Evolutionary conservation across 2,888 invertebrate genomes (phyloP).

Genomic region (Macroteleia sp.): DNA sequence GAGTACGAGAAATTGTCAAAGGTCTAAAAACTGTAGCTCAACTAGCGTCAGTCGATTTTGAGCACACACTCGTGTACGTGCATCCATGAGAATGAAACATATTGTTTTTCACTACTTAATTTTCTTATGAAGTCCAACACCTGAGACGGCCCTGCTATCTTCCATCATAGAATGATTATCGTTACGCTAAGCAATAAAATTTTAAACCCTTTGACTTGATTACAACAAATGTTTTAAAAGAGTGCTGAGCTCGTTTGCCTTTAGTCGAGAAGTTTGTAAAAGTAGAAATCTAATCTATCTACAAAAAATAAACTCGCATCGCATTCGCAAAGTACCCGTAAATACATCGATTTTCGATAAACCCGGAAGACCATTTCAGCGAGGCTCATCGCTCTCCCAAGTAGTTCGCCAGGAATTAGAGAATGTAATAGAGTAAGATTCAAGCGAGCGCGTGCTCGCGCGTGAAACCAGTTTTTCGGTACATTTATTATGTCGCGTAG

Average conservation of each 20-base stretch:
- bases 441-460: slow-evolving; percentile 69
- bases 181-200: slow-evolving; percentile 67
- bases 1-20: slow-evolving; percentile 70
- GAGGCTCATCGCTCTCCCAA: slow-evolving; percentile 22
- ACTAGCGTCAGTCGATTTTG: slow-evolving; percentile 28
- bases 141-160: slow-evolving; percentile 22
- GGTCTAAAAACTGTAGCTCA: slow-evolving; percentile 70
- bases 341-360: slow-evolving; percentile 67
- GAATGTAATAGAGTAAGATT: slow-evolving; percentile 65
- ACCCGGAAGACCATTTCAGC: slow-evolving; percentile 26
- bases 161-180: slow-evolving; percentile 40
- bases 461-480: slow-evolving; percentile 72
- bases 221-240: slow-evolving; percentile 25
- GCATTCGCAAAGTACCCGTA: slow-evolving; percentile 29
- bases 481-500: slow-evolving; percentile 53
- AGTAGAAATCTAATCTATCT: slow-evolving; percentile 34
- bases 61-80: slow-evolving; percentile 34
- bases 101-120: slow-evolving; percentile 50
- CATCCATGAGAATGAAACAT: slow-evolving; percentile 40
- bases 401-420: slow-evolving; percentile 66
- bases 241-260: slow-evolving; percentile 10
- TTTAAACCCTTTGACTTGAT: slow-evolving; percentile 70
- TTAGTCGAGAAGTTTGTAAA: slow-evolving; percentile 13
- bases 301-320: slow-evolving; percentile 22
- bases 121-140: slow-evolving; percentile 24